These are phyloP conservation scores for Brachyrhaphis roseni DNA, from an alignment of 2,797 vertebrate genomes.

Conservation along the genomic window DNA sequence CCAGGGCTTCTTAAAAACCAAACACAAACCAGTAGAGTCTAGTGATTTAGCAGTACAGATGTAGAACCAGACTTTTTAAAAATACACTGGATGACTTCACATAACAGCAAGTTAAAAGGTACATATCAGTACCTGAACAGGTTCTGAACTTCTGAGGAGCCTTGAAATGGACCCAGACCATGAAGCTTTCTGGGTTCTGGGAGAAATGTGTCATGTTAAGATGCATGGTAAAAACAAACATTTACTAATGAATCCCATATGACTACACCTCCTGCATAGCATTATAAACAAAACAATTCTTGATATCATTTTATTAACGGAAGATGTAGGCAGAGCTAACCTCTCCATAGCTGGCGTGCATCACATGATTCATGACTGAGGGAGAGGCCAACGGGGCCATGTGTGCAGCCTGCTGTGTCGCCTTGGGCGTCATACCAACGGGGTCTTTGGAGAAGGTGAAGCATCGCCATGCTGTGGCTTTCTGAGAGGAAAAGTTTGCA, in stretches of 20 bases:
- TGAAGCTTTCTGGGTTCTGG: slow-evolving; percentile 88
- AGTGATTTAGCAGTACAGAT: neutral
- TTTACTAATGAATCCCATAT: neutral
- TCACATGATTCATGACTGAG: slow-evolving; percentile 91
- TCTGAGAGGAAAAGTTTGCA: slow-evolving; percentile 74
- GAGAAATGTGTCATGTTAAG: slow-evolving; percentile 6
- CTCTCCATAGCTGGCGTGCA: slow-evolving; percentile 90
- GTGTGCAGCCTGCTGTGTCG: slow-evolving; percentile 63
- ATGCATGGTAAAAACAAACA: neutral
- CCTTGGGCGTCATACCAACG: slow-evolving; percentile 69
- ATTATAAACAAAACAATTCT: neutral
- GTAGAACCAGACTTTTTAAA: neutral
- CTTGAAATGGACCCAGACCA: slow-evolving; percentile 92
- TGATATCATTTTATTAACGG: neutral
- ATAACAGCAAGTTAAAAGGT: neutral
- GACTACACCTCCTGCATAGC: neutral
- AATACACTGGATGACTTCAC: neutral
- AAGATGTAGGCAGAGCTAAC: slow-evolving; percentile 72
- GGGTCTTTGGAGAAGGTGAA: slow-evolving; percentile 93
- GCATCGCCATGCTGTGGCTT: slow-evolving; percentile 90
- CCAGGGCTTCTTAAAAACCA: slow-evolving; percentile 79
- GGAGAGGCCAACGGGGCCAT: slow-evolving; percentile 78
- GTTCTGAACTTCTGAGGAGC: slow-evolving; percentile 85
- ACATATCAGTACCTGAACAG: slow-evolving; percentile 82
- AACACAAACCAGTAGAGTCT: neutral